A percentile compares a stretch with the other conserved stretches of the same genome.
These are phyloP conservation scores for Zele albiditarsus DNA, from an alignment of 2,888 invertebrate species.

Conservation along the genomic window DNA sequence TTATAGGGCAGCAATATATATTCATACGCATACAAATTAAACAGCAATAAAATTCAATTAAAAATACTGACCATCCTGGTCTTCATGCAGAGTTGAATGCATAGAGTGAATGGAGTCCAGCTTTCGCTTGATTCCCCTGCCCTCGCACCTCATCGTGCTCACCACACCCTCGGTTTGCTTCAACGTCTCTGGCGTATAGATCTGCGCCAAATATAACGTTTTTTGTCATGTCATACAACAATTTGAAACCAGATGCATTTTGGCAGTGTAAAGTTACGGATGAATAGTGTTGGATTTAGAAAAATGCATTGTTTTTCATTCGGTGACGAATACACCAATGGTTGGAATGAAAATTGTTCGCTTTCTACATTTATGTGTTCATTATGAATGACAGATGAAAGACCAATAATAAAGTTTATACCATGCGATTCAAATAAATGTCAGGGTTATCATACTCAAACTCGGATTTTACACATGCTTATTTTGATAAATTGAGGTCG, in stretches of 20 bases:
- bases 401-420: constrained; percentile 1
- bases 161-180: constrained; percentile 72
- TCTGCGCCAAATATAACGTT: constrained; percentile 72
- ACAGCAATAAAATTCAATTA: constrained; percentile 61
- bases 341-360: neutral
- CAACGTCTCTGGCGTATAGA: constrained; percentile 70
- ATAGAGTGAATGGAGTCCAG: constrained; percentile 73
- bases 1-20: constrained; percentile 29
- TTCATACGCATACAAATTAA: constrained; percentile 28
- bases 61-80: constrained; percentile 73
- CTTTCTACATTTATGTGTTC: neutral
- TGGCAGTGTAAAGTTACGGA: constrained; percentile 18
- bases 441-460: constrained; percentile 54
- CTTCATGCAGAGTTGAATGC: constrained; percentile 73
- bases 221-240: constrained; percentile 71
- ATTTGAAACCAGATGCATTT: constrained; percentile 67
- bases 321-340: neutral
- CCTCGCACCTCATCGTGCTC: constrained; percentile 71
- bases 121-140: constrained; percentile 72
- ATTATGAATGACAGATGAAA: neutral
- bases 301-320: neutral
- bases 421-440: constrained; percentile 43
- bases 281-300: neutral
- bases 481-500: constrained; percentile 49
- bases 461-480: constrained; percentile 63